These are phyloP conservation scores for Andricus curvator DNA, from an alignment of 2,888 invertebrate species.

Conservation along the genomic window DNA sequence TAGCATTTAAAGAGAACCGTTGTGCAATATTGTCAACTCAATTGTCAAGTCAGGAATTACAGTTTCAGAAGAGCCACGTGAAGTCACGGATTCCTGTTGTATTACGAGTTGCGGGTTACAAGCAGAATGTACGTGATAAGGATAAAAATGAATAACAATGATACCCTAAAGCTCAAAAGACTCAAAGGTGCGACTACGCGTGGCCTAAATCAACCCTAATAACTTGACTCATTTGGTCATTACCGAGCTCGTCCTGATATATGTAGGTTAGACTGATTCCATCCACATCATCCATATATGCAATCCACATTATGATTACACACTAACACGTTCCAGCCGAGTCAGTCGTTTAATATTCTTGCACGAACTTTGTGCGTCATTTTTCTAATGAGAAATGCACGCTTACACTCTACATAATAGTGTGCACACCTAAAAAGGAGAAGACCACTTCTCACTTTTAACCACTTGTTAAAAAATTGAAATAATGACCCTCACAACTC, in stretches of 20 bases:
- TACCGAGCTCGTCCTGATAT: constrained; percentile 45
- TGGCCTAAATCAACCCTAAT: constrained; percentile 53
- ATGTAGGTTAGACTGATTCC: constrained; percentile 51
- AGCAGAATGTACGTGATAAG: background rate
- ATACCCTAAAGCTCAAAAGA: background rate
- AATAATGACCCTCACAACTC: background rate
- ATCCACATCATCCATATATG: constrained; percentile 30
- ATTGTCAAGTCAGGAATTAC: constrained; percentile 2
- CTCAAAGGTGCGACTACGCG: constrained; percentile 35
- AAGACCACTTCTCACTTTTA: too few species aligned
- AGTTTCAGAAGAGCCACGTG: background rate
- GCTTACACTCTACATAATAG: background rate
- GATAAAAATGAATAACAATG: constrained; percentile 21
- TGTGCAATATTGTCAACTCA: background rate
- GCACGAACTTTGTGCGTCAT: constrained; percentile 39
- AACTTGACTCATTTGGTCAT: constrained; percentile 48
- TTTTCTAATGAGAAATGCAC: constrained; percentile 1
- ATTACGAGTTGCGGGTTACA: background rate
- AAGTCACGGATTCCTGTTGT: background rate
- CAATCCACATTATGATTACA: constrained; percentile 40
- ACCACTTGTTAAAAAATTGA: background rate
- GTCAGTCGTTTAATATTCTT: constrained; percentile 34
- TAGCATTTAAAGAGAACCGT: background rate
- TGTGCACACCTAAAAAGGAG: background rate
- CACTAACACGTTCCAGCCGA: constrained; percentile 17